Conservation (phyloP, 2,797 vertebrate species). For the Apogon hyalosoma region DNA sequence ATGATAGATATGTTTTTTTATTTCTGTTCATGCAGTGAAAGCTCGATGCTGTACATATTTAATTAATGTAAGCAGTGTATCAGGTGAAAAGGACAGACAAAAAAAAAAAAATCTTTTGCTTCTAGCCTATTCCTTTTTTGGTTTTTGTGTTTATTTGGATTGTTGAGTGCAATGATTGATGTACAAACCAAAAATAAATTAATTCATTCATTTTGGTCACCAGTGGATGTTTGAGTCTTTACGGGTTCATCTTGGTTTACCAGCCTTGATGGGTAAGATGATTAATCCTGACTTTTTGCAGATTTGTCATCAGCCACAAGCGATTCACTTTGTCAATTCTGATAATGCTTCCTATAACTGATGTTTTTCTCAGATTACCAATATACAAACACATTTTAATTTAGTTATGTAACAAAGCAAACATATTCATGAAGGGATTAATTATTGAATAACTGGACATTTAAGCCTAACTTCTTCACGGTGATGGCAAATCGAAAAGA, state of each 20-base stretch:
- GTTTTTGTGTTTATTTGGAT: no score
- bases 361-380: slow-evolving; percentile 9
- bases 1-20: no score
- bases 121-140: no score
- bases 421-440: slow-evolving; percentile 12
- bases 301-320: background rate
- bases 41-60: no score
- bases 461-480: slow-evolving; percentile 39
- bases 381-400: slow-evolving; percentile 39
- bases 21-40: no score
- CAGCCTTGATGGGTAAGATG: background rate
- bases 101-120: no score
- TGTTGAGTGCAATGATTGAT: no score
- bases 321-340: slow-evolving; percentile 8
- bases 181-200: no score
- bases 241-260: slow-evolving; percentile 1
- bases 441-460: slow-evolving; percentile 25
- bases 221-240: no score
- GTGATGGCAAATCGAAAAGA: slow-evolving; percentile 51
- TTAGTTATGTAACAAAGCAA: slow-evolving; percentile 43
- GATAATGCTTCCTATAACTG: background rate
- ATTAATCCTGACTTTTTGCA: slow-evolving; percentile 1
- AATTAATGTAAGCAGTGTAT: no score
- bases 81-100: no score
- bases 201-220: no score